phyloP scores from a whole-genome alignment of 2,888 invertebrate genomes.

The Oconnorella tubifera region DNA sequence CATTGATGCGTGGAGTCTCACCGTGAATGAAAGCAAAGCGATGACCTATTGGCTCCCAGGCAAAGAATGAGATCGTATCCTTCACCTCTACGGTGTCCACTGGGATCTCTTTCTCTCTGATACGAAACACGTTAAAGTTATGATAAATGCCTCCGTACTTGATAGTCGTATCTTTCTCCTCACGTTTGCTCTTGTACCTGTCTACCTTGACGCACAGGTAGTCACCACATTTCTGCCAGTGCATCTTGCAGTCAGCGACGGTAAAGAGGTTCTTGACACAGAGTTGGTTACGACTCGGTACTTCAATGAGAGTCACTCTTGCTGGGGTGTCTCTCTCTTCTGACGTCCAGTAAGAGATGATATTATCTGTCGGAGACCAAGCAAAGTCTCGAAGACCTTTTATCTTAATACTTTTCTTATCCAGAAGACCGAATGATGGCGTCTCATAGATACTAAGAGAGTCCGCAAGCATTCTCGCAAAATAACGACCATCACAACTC shows the following conservation, averaged over 20 bases:
- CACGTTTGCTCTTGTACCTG: slow-evolving; percentile 81
- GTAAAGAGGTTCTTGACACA: slow-evolving; percentile 94
- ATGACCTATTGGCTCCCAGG: slow-evolving; percentile 95
- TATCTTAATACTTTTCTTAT: slow-evolving; percentile 85
- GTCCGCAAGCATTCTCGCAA: slow-evolving; percentile 73
- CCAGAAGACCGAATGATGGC: slow-evolving; percentile 86
- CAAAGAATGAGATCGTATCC: slow-evolving; percentile 71
- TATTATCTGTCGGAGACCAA: slow-evolving; percentile 96
- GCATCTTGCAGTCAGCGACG: slow-evolving; percentile 95
- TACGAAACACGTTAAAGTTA: slow-evolving; percentile 98
- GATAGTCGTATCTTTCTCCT: slow-evolving; percentile 67
- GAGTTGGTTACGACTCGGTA: slow-evolving; percentile 66
- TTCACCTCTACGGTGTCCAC: slow-evolving; percentile 83
- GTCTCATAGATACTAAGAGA: slow-evolving; percentile 89
- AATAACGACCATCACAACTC: slow-evolving; percentile 89
- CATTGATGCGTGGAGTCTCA: slow-evolving; percentile 72
- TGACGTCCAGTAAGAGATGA: slow-evolving; percentile 96
- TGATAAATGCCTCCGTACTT: slow-evolving; percentile 77
- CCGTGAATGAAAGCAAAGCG: slow-evolving; percentile 97
- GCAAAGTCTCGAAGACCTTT: slow-evolving; percentile 74
- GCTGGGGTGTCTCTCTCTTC: slow-evolving; percentile 91
- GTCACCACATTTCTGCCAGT: slow-evolving; percentile 98
- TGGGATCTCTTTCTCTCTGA: slow-evolving; percentile 94
- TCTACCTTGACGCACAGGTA: slow-evolving; percentile 95
- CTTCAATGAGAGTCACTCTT: slow-evolving; percentile 83